Evolutionary conservation across 1,140 invertebrate species (phyloP).

Genomic region (Cryptotermes secundus): DNA sequence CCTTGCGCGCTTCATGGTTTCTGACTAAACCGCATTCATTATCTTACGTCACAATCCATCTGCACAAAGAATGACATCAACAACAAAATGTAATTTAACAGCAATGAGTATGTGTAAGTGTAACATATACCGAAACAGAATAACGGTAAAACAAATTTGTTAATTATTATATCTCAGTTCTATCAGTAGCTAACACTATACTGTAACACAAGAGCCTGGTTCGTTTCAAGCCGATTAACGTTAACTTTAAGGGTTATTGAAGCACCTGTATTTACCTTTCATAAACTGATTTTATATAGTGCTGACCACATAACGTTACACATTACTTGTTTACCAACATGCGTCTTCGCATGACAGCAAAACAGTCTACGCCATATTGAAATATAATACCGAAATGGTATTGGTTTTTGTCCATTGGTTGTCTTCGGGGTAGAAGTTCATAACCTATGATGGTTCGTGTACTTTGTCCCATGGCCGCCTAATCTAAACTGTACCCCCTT

Average conservation of each 20-base stretch:
- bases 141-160: too few relatives aligned
- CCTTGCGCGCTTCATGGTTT: not conserved
- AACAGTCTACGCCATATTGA: not conserved
- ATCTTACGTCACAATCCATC: not conserved
- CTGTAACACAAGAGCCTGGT: not conserved
- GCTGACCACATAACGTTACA: not conserved
- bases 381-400: not conserved
- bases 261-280: not conserved
- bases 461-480: not conserved
- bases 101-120: too few relatives aligned
- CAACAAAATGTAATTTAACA: too few relatives aligned
- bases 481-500: not conserved
- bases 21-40: not conserved
- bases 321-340: not conserved
- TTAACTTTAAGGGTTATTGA: not conserved
- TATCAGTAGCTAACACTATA: not conserved
- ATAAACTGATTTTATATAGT: not conserved
- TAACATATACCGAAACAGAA: too few relatives aligned
- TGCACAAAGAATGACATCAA: not conserved
- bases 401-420: constrained; percentile 8
- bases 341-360: not conserved
- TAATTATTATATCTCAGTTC: too few relatives aligned
- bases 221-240: not conserved
- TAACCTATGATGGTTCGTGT: not conserved
- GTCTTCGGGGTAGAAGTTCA: not conserved